Conservation (phyloP, 2,888 invertebrate species). For the Hyalella azteca region DNA sequence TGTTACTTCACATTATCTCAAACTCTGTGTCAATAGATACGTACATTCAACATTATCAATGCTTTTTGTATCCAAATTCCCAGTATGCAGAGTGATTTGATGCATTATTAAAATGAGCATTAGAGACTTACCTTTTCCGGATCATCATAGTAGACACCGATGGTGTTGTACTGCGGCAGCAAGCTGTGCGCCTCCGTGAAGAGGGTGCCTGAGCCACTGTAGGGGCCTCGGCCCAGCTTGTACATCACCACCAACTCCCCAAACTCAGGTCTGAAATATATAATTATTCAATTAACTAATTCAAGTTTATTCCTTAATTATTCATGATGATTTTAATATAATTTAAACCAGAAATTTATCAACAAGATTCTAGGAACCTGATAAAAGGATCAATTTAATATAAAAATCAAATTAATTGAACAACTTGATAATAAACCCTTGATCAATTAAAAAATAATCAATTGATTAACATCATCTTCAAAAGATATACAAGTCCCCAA, state of each 20-base stretch:
- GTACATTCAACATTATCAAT: background rate
- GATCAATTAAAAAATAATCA: too few species aligned
- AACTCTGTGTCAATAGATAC: too few species aligned
- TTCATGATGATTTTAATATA: background rate
- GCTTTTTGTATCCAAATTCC: background rate
- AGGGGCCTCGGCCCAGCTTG: slow-evolving; percentile 64
- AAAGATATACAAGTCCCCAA: too few species aligned
- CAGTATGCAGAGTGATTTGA: background rate
- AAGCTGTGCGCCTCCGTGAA: slow-evolving; percentile 64
- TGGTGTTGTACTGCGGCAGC: slow-evolving; percentile 62
- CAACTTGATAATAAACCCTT: too few species aligned
- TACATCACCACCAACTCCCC: slow-evolving; percentile 62
- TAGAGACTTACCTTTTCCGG: slow-evolving; percentile 62
- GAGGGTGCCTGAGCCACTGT: slow-evolving; percentile 63
- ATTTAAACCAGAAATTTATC: background rate
- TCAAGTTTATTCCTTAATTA: background rate
- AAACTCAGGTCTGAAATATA: slow-evolving; percentile 54
- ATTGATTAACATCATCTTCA: too few species aligned
- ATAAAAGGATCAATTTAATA: too few species aligned
- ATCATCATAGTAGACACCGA: slow-evolving; percentile 66
- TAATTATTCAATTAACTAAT: too few species aligned
- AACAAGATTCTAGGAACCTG: background rate
- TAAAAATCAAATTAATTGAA: too few species aligned
- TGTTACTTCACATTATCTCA: too few species aligned
- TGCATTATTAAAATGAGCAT: background rate